Conservation (phyloP, 2,113 vertebrate genomes). For the Athene noctua region DNA sequence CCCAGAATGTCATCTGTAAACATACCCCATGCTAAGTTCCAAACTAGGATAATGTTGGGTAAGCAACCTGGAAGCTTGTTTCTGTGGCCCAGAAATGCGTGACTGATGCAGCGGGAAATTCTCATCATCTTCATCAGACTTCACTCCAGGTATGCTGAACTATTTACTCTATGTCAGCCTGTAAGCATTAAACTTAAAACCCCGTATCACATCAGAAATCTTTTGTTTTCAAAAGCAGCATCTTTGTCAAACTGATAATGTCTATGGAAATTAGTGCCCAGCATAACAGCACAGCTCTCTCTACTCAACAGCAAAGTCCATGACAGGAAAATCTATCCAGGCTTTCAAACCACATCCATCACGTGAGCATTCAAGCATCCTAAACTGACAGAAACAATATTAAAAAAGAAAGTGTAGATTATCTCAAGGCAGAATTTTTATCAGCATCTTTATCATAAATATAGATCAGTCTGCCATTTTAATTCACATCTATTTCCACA, state of each 20-base stretch:
- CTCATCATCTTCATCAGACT: neutral
- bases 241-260: conserved; percentile 27
- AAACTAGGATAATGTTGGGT: neutral
- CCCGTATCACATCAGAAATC: neutral
- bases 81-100: neutral
- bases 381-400: conserved; percentile 48
- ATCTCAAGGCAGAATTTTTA: conserved; percentile 45
- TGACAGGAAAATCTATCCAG: conserved; percentile 12
- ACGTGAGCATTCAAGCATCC: neutral
- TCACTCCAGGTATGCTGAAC: neutral
- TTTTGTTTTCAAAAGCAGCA: conserved; percentile 1
- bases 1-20: neutral
- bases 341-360: conserved; percentile 24
- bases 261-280: conserved; percentile 19
- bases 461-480: conserved; percentile 29
- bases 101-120: neutral
- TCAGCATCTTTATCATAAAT: conserved; percentile 36
- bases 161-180: neutral
- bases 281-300: neutral
- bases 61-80: neutral
- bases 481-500: conserved; percentile 3
- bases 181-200: neutral
- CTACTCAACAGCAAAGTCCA: neutral
- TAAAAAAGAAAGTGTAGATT: conserved; percentile 27
- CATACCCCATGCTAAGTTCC: neutral